A percentile compares a stretch with the other conserved stretches of the same genome.
These are phyloP conservation scores for Heterodera schachtii DNA, from an alignment of 1,140 invertebrate genomes.

Conservation along the genomic window DNA sequence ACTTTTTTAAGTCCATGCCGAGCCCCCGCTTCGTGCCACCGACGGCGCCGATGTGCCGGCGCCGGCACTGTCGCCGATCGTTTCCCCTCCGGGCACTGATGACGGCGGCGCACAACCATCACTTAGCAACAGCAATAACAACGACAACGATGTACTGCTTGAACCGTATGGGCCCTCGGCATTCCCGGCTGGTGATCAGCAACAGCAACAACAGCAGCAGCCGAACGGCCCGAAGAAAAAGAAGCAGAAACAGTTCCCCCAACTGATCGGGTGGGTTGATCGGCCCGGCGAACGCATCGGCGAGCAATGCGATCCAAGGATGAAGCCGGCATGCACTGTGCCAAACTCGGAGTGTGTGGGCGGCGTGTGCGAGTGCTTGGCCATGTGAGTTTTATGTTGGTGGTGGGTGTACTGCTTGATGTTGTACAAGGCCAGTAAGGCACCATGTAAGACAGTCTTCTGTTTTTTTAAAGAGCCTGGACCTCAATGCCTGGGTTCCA, in stretches of 20 bases:
- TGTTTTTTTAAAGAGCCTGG: no score
- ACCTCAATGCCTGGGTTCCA: no score
- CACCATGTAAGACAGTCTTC: no score
- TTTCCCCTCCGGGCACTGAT: neutral
- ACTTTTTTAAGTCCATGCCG: neutral
- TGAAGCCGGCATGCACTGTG: constrained; percentile 30
- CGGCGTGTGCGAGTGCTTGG: constrained; percentile 40
- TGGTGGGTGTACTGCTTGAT: no score
- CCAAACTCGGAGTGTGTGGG: constrained; percentile 36
- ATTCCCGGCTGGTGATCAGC: no score
- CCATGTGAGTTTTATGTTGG: constrained; percentile 18
- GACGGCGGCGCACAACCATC: no score
- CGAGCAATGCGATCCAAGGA: constrained; percentile 12
- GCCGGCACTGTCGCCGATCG: neutral
- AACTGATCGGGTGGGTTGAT: constrained; percentile 15
- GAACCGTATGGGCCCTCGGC: neutral
- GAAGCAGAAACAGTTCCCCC: constrained; percentile 9
- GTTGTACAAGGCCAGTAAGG: no score
- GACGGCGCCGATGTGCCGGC: neutral
- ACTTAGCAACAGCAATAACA: neutral
- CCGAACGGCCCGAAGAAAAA: neutral
- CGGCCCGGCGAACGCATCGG: constrained; percentile 29
- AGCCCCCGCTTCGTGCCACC: neutral
- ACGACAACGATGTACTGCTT: neutral
- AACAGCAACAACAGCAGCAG: no score